A percentile compares a stretch with the other conserved stretches of the same genome.
Evolutionary conservation across 2,888 invertebrate species (phyloP).

Genomic region (Thera britannica): DNA sequence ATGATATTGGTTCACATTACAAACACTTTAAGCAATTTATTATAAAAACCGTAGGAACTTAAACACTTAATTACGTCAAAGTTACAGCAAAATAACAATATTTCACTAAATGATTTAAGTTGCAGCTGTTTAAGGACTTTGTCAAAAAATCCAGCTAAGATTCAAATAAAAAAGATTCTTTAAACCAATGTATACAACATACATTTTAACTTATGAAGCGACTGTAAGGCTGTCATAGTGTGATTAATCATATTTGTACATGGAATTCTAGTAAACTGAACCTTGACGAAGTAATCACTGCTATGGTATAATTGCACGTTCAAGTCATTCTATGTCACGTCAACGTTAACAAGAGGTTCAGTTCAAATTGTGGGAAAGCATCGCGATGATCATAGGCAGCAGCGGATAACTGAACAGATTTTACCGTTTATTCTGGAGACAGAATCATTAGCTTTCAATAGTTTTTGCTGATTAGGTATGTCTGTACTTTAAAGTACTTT

Average conservation of each 20-base stretch:
- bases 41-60: too few species aligned
- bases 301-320: slow-evolving; percentile 23
- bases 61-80: too few species aligned
- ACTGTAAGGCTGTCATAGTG: background rate
- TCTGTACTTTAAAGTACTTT: background rate
- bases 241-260: slow-evolving; percentile 3
- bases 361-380: slow-evolving; percentile 24
- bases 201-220: too few species aligned
- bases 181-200: too few species aligned
- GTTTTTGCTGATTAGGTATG: slow-evolving; percentile 24
- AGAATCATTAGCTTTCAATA: slow-evolving; percentile 21
- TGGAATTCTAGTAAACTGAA: slow-evolving; percentile 8
- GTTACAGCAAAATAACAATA: too few species aligned
- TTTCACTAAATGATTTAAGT: too few species aligned
- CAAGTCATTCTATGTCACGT: slow-evolving; percentile 17
- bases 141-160: too few species aligned
- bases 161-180: too few species aligned
- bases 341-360: slow-evolving; percentile 26
- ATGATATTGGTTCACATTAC: too few species aligned
- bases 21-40: too few species aligned
- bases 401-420: slow-evolving; percentile 18
- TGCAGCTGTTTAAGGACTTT: too few species aligned
- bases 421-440: slow-evolving; percentile 29
- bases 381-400: slow-evolving; percentile 16
- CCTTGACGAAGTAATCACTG: slow-evolving; percentile 27